Conservation (phyloP, 2,888 invertebrate species). For the Panorpa germanica region DNA sequence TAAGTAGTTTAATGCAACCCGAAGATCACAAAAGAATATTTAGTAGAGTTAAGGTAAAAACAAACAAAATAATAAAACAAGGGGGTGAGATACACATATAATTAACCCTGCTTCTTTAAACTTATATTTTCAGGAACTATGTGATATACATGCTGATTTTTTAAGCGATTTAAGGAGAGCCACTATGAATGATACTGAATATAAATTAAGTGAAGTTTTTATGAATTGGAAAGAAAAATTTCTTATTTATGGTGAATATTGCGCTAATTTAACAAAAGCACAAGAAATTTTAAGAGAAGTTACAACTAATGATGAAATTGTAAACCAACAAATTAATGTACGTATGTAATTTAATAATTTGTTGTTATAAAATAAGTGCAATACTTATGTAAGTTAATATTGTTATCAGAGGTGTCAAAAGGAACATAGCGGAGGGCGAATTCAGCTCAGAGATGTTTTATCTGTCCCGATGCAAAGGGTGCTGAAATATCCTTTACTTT, state of each 20-base stretch:
- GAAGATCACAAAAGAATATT: constrained; percentile 70
- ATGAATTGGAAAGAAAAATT: constrained; percentile 79
- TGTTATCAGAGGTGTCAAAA: constrained; percentile 68
- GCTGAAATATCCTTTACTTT: constrained; percentile 86
- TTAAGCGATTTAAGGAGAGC: constrained; percentile 63
- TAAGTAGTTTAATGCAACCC: constrained; percentile 47
- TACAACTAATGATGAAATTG: constrained; percentile 22
- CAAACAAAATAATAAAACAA: neutral
- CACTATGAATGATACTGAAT: constrained; percentile 32
- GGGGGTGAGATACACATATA: neutral
- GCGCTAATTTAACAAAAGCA: constrained; percentile 82
- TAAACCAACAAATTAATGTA: constrained; percentile 23
- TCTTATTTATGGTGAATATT: constrained; percentile 88
- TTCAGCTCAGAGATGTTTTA: constrained; percentile 85
- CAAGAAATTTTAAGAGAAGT: constrained; percentile 52
- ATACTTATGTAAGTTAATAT: constrained; percentile 8
- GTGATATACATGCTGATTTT: constrained; percentile 72
- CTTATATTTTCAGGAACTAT: constrained; percentile 42
- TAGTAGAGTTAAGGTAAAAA: constrained; percentile 67
- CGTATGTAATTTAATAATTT: constrained; percentile 4
- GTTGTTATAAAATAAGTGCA: neutral
- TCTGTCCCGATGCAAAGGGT: constrained; percentile 98
- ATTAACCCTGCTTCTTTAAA: constrained; percentile 7
- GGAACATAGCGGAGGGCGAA: constrained; percentile 85
- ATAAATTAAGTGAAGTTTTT: constrained; percentile 64